Conservation (phyloP, 2,888 invertebrate genomes). For the Meteorus cinctellus region DNA sequence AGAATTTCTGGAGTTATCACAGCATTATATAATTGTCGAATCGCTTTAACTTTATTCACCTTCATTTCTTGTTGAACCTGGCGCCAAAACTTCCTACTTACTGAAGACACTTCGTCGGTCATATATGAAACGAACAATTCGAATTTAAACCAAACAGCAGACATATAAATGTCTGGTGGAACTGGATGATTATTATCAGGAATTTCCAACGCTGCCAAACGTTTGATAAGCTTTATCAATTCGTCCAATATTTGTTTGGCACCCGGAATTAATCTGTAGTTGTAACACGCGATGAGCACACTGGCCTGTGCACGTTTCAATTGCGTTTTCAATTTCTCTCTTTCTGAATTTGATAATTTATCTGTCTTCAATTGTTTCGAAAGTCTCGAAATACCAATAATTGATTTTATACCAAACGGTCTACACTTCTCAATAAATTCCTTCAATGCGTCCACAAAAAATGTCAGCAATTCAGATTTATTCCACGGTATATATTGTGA, state of each 20-base stretch:
- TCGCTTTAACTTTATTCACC: neutral
- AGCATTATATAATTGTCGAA: too few relatives aligned
- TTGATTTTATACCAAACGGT: too few relatives aligned
- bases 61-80: neutral
- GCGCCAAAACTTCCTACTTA: neutral
- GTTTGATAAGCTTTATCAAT: neutral
- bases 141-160: conserved; percentile 31
- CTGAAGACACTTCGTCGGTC: neutral
- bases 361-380: neutral
- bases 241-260: neutral
- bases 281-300: neutral
- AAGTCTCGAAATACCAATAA: too few relatives aligned
- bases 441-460: too few relatives aligned
- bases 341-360: neutral
- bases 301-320: too few relatives aligned
- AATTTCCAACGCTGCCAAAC: neutral
- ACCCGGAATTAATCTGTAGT: neutral
- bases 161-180: neutral
- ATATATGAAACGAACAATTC: conserved; percentile 29
- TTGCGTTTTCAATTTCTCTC: too few relatives aligned
- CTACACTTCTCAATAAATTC: too few relatives aligned
- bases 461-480: too few relatives aligned
- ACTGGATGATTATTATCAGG: neutral
- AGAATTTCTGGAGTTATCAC: too few relatives aligned
- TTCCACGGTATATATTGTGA: too few relatives aligned